A percentile compares a stretch with the other conserved stretches of the same genome.
Conservation (phyloP, 2,113 vertebrate species). For the Otolemur garnettii region DNA sequence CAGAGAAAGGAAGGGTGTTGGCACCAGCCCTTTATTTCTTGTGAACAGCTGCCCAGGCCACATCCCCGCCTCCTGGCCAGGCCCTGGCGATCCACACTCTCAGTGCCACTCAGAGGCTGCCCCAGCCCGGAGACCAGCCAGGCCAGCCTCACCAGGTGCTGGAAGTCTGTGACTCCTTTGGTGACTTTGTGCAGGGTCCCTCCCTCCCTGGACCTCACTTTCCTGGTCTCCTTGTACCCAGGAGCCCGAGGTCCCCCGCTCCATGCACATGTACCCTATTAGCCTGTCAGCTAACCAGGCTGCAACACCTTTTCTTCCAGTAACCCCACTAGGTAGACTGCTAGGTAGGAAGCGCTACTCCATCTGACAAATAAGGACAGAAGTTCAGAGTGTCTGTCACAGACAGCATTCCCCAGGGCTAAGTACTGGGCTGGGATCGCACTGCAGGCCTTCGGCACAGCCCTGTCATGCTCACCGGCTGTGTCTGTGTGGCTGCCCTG, state of each 20-base stretch:
- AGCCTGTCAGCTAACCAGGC: neutral
- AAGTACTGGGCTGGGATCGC: neutral
- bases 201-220: neutral
- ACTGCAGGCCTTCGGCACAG: too few relatives aligned
- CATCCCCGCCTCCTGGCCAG: neutral
- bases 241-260: neutral
- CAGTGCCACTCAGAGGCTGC: neutral
- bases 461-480: neutral
- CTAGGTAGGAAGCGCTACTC: too few relatives aligned
- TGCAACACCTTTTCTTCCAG: neutral
- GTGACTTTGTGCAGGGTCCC: neutral
- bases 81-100: neutral
- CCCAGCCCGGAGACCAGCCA: neutral
- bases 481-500: neutral
- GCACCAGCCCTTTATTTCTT: neutral
- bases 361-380: neutral
- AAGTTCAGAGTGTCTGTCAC: neutral
- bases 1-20: constrained; percentile 20
- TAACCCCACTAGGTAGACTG: neutral
- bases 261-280: neutral
- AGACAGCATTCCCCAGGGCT: neutral
- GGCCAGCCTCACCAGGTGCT: neutral
- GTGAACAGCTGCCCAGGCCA: neutral
- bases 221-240: neutral
- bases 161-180: neutral